Conservation (phyloP, 2,113 vertebrate genomes). For the Mustelus asterias region DNA sequence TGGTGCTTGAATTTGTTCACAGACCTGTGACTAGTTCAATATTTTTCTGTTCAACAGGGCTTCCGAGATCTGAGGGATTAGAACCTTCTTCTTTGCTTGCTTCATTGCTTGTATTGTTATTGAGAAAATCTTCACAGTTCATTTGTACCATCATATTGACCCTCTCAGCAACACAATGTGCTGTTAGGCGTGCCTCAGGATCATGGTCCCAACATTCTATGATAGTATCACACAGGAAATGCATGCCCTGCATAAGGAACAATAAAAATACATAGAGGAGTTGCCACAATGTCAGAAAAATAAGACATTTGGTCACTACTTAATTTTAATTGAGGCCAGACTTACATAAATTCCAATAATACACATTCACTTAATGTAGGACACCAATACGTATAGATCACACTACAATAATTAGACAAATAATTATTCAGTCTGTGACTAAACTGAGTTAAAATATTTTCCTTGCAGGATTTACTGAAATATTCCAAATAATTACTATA, state of each 20-base stretch:
- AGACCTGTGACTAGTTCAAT: background rate
- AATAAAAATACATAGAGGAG: background rate
- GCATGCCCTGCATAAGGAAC: constrained; percentile 65
- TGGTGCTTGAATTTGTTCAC: background rate
- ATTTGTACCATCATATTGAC: constrained; percentile 63
- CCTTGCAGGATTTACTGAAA: background rate
- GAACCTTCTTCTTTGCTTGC: constrained; percentile 43
- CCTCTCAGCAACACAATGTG: constrained; percentile 80
- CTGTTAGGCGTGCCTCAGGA: constrained; percentile 81
- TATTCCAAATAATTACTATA: background rate
- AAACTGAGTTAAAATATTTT: background rate
- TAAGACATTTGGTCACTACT: background rate
- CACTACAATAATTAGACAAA: background rate
- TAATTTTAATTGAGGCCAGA: background rate
- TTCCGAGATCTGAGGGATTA: background rate
- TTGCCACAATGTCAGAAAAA: background rate
- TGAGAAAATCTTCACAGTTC: constrained; percentile 53
- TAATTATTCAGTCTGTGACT: background rate
- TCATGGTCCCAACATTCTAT: constrained; percentile 86
- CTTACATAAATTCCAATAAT: background rate
- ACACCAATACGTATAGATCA: background rate
- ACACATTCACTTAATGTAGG: background rate
- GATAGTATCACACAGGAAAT: constrained; percentile 72
- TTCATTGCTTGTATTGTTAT: constrained; percentile 48
- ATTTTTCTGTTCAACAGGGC: background rate